Evolutionary conservation across 2,113 vertebrate genomes (phyloP).

Genomic region (Tamias sibiricus): DNA sequence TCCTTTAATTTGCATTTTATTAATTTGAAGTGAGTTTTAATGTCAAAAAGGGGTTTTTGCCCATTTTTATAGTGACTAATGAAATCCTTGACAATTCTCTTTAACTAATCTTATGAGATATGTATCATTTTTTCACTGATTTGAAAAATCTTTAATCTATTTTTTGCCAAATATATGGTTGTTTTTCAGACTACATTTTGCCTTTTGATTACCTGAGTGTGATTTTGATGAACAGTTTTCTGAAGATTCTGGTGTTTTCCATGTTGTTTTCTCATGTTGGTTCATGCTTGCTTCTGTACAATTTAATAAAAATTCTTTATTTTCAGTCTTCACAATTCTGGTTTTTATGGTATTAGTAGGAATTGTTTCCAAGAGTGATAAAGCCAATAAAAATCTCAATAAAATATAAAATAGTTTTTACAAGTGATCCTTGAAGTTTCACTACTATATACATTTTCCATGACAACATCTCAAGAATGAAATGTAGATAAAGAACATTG

Average conservation of each 20-base stretch:
- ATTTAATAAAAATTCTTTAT: not conserved
- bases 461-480: not conserved
- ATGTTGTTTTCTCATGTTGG: not conserved
- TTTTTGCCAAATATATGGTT: not conserved
- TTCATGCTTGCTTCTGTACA: not conserved
- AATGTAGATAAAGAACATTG: not conserved
- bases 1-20: constrained; percentile 41
- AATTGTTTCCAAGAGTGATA: not conserved
- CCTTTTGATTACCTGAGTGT: not conserved
- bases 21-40: constrained; percentile 5
- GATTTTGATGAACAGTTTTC: not conserved
- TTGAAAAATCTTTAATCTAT: not conserved
- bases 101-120: not conserved
- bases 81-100: not conserved
- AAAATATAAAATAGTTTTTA: not conserved
- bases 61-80: not conserved
- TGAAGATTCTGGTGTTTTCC: not conserved
- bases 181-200: not conserved
- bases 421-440: not conserved
- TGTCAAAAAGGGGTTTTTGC: not conserved
- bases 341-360: not conserved
- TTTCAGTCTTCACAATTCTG: not conserved
- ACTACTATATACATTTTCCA: not conserved
- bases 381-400: not conserved
- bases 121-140: not conserved